phyloP scores from a whole-genome alignment of 1,140 invertebrate species.

The Drosophila oshimai region DNA sequence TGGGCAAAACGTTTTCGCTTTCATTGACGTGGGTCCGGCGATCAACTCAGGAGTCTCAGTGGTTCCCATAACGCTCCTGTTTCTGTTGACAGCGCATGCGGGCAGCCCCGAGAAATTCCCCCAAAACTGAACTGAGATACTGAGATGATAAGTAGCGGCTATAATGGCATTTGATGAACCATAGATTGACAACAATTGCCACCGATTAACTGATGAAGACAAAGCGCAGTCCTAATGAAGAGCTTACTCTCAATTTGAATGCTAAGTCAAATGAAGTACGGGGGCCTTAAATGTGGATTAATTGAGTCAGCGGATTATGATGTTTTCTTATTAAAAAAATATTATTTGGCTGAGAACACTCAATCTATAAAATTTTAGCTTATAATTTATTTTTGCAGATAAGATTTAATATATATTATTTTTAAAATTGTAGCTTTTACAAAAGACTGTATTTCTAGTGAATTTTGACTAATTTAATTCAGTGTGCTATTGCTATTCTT shows the following conservation, averaged over 20 bases:
- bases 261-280: neutral
- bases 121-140: constrained; percentile 1
- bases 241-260: constrained; percentile 10
- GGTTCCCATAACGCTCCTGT: constrained; percentile 21
- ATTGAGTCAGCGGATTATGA: neutral
- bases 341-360: too few species aligned
- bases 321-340: neutral
- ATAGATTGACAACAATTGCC: constrained; percentile 62
- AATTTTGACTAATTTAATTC: too few species aligned
- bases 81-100: constrained; percentile 68
- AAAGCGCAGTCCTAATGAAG: constrained; percentile 29
- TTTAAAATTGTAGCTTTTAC: too few species aligned
- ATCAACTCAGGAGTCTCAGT: constrained; percentile 35
- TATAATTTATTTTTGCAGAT: neutral
- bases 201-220: constrained; percentile 14
- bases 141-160: constrained; percentile 12
- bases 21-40: constrained; percentile 18
- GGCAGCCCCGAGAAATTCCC: constrained; percentile 22
- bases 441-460: too few species aligned
- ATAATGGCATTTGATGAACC: constrained; percentile 28
- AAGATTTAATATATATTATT: neutral
- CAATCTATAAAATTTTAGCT: too few species aligned
- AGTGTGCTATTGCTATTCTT: too few species aligned
- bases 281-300: neutral
- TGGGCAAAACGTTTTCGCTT: constrained; percentile 46